phyloP scores from a whole-genome alignment of 2,888 invertebrate genomes.

The Heliconius ethilla region DNA sequence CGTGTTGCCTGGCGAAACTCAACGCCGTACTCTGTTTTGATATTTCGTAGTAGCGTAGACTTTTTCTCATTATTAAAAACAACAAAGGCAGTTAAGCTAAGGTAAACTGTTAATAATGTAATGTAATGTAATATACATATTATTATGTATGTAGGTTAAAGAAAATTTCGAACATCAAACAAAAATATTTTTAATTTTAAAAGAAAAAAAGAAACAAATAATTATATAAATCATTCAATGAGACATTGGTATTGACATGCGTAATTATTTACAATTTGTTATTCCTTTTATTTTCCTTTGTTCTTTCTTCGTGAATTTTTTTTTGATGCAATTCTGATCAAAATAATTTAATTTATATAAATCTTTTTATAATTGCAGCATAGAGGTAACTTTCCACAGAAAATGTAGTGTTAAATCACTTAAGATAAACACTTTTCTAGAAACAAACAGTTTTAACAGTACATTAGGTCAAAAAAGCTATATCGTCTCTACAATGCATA shows the following conservation, averaged over 20 bases:
- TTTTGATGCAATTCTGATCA: no score
- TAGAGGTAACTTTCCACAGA: no score
- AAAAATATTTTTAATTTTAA: not conserved
- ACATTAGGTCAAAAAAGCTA: no score
- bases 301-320: not conserved
- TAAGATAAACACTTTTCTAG: no score
- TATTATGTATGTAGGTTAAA: constrained; percentile 11
- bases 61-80: not conserved
- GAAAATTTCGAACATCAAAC: not conserved
- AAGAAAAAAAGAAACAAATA: not conserved
- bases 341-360: no score
- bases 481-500: no score
- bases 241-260: not conserved
- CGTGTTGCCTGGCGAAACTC: not conserved
- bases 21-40: not conserved
- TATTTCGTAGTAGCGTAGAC: not conserved
- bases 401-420: no score
- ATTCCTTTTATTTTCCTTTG: not conserved
- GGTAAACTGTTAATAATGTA: not conserved
- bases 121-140: no score
- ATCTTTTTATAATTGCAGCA: no score
- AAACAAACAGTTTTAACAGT: no score
- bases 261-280: not conserved
- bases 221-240: not conserved
- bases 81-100: not conserved